Percentiles rank a stretch among this genome's conserved stretches.
phyloP scores from a whole-genome alignment of 2,888 invertebrate species.

The Hypomecis atomaria region DNA sequence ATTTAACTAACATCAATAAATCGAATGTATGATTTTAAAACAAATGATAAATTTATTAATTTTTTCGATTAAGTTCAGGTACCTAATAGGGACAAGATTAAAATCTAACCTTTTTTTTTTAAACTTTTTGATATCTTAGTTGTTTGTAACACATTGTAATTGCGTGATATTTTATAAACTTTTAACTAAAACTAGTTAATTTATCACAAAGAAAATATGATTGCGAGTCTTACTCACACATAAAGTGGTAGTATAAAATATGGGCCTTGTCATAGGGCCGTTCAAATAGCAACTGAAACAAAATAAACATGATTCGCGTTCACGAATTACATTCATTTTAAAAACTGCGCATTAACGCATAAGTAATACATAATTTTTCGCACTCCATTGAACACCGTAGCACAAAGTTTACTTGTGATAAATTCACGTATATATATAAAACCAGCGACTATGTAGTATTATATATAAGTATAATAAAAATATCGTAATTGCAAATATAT shows the following conservation, averaged over 20 bases:
- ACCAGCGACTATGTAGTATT: constrained; percentile 27
- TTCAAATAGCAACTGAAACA: constrained; percentile 31
- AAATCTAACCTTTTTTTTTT: constrained; percentile 49
- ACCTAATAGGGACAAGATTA: constrained; percentile 73
- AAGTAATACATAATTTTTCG: constrained; percentile 30
- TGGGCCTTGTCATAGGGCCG: constrained; percentile 38
- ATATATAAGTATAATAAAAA: constrained; percentile 44
- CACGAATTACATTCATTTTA: constrained; percentile 19
- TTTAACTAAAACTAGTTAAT: constrained; percentile 45
- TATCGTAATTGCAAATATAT: constrained; percentile 61
- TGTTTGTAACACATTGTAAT: constrained; percentile 32
- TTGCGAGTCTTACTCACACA: constrained; percentile 45
- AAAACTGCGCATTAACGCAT: constrained; percentile 21
- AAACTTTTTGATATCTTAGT: constrained; percentile 28
- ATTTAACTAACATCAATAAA: constrained; percentile 48
- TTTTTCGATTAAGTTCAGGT: constrained; percentile 74
- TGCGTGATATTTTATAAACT: constrained; percentile 36
- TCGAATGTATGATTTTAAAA: constrained; percentile 41
- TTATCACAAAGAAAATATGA: constrained; percentile 46
- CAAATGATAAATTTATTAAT: constrained; percentile 31
- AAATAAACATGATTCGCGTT: constrained; percentile 26
- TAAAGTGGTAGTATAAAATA: constrained; percentile 42
- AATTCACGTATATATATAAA: constrained; percentile 48
- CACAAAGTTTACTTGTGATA: constrained; percentile 53
- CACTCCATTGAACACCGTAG: constrained; percentile 37